Evolutionary conservation across 2,113 vertebrate genomes (phyloP).

Genomic region (Pelmatolapia mariae): DNA sequence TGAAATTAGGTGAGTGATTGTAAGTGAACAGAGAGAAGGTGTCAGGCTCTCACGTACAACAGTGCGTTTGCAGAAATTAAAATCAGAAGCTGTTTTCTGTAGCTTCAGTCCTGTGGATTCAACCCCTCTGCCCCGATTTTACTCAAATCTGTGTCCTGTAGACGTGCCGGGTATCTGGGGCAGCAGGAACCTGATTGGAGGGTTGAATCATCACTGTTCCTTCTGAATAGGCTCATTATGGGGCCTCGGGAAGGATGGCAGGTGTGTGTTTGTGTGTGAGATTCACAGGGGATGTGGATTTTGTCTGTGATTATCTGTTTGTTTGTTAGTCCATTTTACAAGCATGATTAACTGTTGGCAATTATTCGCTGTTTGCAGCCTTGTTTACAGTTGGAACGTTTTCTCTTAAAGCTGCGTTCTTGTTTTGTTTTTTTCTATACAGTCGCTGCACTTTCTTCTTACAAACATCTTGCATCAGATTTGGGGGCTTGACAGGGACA

Average conservation of each 20-base stretch:
- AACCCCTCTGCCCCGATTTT: neutral
- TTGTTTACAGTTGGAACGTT: neutral
- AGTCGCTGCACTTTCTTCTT: neutral
- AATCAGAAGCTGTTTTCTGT: neutral
- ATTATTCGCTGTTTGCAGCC: neutral
- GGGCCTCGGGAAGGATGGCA: neutral
- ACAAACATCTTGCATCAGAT: neutral
- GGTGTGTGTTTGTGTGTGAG: neutral
- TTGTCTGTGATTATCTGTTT: slow-evolving; percentile 13
- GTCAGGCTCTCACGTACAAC: neutral
- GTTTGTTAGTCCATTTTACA: neutral
- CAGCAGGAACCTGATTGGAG: neutral
- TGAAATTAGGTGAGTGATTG: neutral
- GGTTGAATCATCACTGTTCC: slow-evolving; percentile 7
- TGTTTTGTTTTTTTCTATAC: neutral
- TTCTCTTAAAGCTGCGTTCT: neutral
- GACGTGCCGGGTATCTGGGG: neutral
- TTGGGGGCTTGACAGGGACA: neutral
- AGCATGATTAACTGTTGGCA: neutral
- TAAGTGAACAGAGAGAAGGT: neutral
- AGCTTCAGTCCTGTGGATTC: neutral
- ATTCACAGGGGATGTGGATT: neutral
- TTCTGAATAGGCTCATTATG: neutral
- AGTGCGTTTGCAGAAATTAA: neutral
- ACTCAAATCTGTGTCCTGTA: neutral